Percentiles rank a stretch among this genome's conserved stretches.
Evolutionary conservation across 2,888 invertebrate species (phyloP).

Genomic region (Rosalia funebris): DNA sequence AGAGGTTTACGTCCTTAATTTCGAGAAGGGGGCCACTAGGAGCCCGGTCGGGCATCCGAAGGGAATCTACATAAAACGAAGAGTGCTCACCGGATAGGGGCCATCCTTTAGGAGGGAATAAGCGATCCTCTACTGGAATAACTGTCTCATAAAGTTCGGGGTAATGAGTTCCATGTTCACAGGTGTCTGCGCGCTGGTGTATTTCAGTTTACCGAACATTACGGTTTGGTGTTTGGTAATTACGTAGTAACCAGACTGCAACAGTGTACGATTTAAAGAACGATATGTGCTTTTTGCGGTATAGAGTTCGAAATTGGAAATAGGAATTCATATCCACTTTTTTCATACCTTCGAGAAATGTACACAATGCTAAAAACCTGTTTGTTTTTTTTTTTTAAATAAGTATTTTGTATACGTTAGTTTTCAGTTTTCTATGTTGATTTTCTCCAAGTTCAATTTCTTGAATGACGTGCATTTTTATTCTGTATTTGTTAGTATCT

Average conservation of each 20-base stretch:
- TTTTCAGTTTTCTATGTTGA: too few relatives aligned
- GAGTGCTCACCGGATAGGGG: slow-evolving; percentile 38
- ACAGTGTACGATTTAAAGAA: slow-evolving; percentile 5
- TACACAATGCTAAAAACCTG: too few relatives aligned
- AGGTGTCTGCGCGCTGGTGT: slow-evolving; percentile 53
- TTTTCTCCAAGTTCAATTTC: too few relatives aligned
- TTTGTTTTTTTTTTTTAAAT: too few relatives aligned
- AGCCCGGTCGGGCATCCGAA: slow-evolving; percentile 27
- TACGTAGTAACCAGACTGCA: slow-evolving; percentile 24
- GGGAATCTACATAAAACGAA: slow-evolving; percentile 50
- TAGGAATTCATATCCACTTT: too few relatives aligned
- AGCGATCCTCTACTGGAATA: slow-evolving; percentile 47
- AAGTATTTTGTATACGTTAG: too few relatives aligned
- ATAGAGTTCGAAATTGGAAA: too few relatives aligned
- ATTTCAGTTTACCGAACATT: slow-evolving; percentile 50
- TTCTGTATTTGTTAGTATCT: too few relatives aligned
- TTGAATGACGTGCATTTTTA: too few relatives aligned
- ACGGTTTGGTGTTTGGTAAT: slow-evolving; percentile 48
- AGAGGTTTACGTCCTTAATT: too few relatives aligned
- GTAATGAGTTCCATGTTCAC: slow-evolving; percentile 55
- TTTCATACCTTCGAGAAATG: too few relatives aligned
- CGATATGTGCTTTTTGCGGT: too few relatives aligned
- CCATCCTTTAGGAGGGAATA: slow-evolving; percentile 41
- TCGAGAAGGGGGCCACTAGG: slow-evolving; percentile 30
- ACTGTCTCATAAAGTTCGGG: slow-evolving; percentile 54